Percentiles rank a stretch among this genome's conserved stretches.
Conservation (phyloP, 2,113 vertebrate genomes). For the Cheilinus undulatus region DNA sequence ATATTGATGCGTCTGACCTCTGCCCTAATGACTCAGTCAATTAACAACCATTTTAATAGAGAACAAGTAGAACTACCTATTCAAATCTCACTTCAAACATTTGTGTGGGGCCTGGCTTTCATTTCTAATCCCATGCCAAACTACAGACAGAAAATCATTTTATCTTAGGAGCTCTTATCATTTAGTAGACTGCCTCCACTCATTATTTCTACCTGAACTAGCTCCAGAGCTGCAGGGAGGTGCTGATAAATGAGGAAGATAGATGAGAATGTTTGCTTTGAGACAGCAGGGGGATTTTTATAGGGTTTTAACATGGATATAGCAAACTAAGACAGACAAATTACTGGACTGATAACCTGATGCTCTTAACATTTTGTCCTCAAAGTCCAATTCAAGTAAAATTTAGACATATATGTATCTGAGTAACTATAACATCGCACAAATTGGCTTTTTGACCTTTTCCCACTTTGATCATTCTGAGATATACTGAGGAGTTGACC, state of each 20-base stretch:
- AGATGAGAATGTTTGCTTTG: background rate
- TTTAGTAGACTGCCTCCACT: background rate
- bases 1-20: constrained; percentile 7
- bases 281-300: background rate
- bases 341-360: background rate
- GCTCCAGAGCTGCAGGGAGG: background rate
- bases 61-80: background rate
- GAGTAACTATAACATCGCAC: too few species aligned
- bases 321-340: background rate
- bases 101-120: background rate
- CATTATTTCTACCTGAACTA: constrained; percentile 1
- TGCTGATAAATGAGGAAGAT: background rate
- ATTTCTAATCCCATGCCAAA: constrained; percentile 3
- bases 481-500: too few species aligned
- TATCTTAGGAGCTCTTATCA: constrained; percentile 10
- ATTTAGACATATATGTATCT: too few species aligned
- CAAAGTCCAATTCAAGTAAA: too few species aligned
- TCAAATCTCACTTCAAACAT: constrained; percentile 1
- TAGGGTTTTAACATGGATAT: background rate
- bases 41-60: background rate
- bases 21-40: background rate
- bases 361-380: background rate
- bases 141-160: background rate
- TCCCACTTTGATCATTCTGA: background rate
- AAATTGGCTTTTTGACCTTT: background rate